Conservation (phyloP, 2,888 invertebrate species). For the Anarsia innoxiella region DNA sequence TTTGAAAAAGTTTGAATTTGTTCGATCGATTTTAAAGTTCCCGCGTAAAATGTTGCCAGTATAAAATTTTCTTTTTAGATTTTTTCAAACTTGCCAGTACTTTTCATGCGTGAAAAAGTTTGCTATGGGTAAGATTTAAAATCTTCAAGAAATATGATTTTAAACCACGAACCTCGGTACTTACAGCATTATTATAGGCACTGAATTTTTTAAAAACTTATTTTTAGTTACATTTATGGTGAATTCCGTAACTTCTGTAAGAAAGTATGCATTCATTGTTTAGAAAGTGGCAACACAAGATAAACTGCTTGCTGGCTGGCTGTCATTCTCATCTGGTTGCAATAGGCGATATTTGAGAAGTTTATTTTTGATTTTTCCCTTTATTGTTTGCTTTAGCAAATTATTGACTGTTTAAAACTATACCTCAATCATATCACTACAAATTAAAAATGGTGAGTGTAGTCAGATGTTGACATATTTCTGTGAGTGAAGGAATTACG, state of each 20-base stretch:
- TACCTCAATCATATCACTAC: slow-evolving; percentile 24
- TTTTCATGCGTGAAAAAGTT: neutral
- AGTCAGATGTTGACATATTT: too few relatives aligned
- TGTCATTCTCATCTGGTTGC: slow-evolving; percentile 56
- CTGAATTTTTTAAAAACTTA: too few relatives aligned
- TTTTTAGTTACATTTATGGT: too few relatives aligned
- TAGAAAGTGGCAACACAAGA: slow-evolving; percentile 2
- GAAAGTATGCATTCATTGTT: too few relatives aligned
- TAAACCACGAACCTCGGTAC: too few relatives aligned
- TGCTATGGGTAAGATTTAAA: too few relatives aligned
- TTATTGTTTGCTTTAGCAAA: slow-evolving; percentile 32
- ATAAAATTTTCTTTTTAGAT: neutral
- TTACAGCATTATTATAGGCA: too few relatives aligned
- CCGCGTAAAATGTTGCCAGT: neutral
- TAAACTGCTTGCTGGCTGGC: too few relatives aligned
- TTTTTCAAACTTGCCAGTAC: neutral
- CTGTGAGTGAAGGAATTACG: too few relatives aligned
- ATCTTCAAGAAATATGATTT: too few relatives aligned
- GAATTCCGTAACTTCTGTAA: too few relatives aligned
- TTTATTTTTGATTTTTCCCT: slow-evolving; percentile 46
- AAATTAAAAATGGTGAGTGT: slow-evolving; percentile 39
- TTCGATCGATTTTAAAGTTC: neutral
- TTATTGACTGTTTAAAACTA: slow-evolving; percentile 24
- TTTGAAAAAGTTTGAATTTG: neutral
- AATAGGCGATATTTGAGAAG: slow-evolving; percentile 29